These are phyloP conservation scores for Cyprinella venusta DNA, from an alignment of 2,797 vertebrate species.

Conservation along the genomic window DNA sequence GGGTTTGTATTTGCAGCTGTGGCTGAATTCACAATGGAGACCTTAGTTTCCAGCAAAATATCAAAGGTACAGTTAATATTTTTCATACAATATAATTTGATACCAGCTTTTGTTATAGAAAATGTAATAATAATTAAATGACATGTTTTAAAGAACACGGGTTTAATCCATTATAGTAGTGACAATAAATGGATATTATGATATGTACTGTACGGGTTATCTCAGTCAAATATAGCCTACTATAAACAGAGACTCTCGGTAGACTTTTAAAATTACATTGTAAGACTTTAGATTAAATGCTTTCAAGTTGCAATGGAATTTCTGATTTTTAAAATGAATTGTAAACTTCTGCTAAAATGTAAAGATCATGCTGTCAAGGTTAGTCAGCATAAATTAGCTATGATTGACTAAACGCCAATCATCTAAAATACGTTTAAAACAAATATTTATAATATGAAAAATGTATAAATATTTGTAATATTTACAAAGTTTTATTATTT, in stretches of 20 bases:
- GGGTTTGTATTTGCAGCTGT: no score
- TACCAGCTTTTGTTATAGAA: no score
- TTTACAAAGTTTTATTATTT: no score
- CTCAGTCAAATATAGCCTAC: background rate
- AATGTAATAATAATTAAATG: background rate
- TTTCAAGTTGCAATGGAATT: background rate
- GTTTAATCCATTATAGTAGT: background rate
- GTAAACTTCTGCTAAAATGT: background rate
- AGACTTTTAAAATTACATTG: background rate
- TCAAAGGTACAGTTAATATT: background rate
- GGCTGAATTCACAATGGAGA: no score
- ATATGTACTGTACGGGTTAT: background rate
- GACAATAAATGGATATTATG: background rate
- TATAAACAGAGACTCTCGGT: background rate
- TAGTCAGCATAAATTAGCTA: background rate
- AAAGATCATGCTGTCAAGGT: background rate
- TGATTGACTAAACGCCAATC: background rate
- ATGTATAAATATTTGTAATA: no score
- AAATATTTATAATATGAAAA: background rate
- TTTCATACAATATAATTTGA: background rate
- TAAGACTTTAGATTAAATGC: background rate
- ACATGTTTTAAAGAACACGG: background rate
- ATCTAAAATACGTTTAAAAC: background rate
- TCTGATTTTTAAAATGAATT: background rate
- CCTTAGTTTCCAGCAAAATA: background rate